These are phyloP conservation scores for Chaenogobius annularis DNA, from an alignment of 2,113 vertebrate genomes.

Conservation along the genomic window DNA sequence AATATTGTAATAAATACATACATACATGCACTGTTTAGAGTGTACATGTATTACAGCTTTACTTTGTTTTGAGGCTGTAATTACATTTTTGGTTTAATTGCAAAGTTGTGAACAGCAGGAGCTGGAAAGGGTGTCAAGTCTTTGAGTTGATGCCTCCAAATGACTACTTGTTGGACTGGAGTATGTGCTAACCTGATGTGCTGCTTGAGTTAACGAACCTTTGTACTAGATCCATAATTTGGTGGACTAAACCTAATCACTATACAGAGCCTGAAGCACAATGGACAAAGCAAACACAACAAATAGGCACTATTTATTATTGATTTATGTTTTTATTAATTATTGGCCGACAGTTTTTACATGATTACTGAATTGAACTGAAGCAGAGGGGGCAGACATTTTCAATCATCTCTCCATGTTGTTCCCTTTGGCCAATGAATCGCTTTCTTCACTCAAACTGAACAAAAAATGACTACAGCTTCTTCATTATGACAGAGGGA, in stretches of 20 bases:
- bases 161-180: not conserved
- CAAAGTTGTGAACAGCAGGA: too few species aligned
- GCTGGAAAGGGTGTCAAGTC: too few species aligned
- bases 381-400: not conserved
- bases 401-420: not conserved
- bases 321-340: conserved; percentile 7
- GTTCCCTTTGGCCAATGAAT: conserved; percentile 2
- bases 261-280: not conserved
- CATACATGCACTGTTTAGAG: not conserved
- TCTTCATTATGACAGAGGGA: not conserved
- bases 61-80: too few species aligned
- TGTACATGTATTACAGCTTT: not conserved
- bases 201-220: not conserved
- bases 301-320: conserved; percentile 4
- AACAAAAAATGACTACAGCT: not conserved
- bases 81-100: too few species aligned
- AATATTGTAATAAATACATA: not conserved
- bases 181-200: not conserved
- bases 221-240: not conserved
- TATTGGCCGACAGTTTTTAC: not conserved
- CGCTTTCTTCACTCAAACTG: not conserved
- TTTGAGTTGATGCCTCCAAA: too few species aligned
- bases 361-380: not conserved
- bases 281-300: not conserved
- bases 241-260: not conserved